Base-by-base conservation (phyloP, 2,797 vertebrate species). In the Pogoniulus pusillus region DNA sequence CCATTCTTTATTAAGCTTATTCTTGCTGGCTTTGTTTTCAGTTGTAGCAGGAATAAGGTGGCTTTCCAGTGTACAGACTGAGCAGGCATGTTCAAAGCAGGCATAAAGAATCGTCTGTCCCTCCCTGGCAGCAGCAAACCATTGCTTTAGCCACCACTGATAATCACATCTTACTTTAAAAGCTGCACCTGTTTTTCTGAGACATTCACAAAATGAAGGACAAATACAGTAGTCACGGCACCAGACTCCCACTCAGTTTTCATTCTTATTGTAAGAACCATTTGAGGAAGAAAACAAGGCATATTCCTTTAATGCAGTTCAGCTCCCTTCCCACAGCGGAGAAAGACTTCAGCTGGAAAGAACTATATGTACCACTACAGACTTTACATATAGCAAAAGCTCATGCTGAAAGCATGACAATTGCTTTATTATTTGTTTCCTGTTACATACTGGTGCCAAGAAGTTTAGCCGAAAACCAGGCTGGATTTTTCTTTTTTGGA, bases 371-470 rank as follows among this genome's bases (percentile, higher is more conserved):
- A 53, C 16, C 80, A 18, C 63, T 39, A 34, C 18, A 51, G 58
- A 49, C 69, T 63, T 27, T 1, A 63, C 32, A 12, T 5, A 60
- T 1, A 89, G 73, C n/a, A 66, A 19, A 69, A 82, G 22, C 6
- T 65, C 82, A 75, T 9, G 64, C 74, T 70, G 85, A 85, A 91
- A 92, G 59, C 91, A 89, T 2, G 35, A 89, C 47, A 78, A 82
- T 3, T 60, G 55, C 78, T 85, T 83, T 39, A 87, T 87, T 89
- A 80, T 90, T 94, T 87, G 70, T 79, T 87, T 92, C 63, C 79
- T 81, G 41, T 47, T 58, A 68, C 16, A 24, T 27, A 30, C 7
- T 51, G 45, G 6, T 85, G 89, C 47, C 85, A 87, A 83, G 70
- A 85, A 89, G 34, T 2, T 59, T 22, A 96, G 77, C 59, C 51